Conservation (phyloP, 1,140 invertebrate genomes). For the Drosophila saltans region DNA sequence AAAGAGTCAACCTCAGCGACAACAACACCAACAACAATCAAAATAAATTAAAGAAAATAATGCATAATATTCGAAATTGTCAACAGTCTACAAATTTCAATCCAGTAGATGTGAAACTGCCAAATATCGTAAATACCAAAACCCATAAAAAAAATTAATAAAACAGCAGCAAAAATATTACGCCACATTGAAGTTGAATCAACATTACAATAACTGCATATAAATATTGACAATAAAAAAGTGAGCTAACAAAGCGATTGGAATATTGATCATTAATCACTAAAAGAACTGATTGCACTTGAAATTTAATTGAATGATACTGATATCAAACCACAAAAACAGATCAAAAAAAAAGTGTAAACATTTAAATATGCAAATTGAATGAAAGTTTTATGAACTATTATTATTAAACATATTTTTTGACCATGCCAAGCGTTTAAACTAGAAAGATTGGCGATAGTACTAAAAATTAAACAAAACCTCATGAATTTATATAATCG, state of each 20-base stretch:
- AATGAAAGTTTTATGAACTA: no score
- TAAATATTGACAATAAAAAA: constrained; percentile 63
- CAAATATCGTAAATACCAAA: constrained; percentile 14
- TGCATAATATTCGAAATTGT: constrained; percentile 36
- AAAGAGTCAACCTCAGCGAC: constrained; percentile 20
- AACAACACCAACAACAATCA: constrained; percentile 25
- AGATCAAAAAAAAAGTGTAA: no score
- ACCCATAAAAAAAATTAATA: constrained; percentile 27
- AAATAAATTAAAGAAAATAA: constrained; percentile 53
- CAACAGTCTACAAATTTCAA: constrained; percentile 36
- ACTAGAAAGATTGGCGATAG: no score
- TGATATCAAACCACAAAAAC: no score
- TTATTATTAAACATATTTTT: no score
- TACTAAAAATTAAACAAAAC: no score
- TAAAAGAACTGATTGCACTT: neutral
- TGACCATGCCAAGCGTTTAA: no score
- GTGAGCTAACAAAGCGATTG: constrained; percentile 1
- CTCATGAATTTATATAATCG: neutral
- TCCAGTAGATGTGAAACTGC: constrained; percentile 30
- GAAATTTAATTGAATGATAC: neutral
- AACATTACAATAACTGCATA: constrained; percentile 52
- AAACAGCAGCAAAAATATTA: constrained; percentile 5
- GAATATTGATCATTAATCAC: neutral
- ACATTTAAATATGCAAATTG: no score
- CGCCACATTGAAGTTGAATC: constrained; percentile 39